A percentile compares a stretch with the other conserved stretches of the same genome.
phyloP scores from a whole-genome alignment of 1,140 invertebrate species.

The Branchinecta lynchi region DNA sequence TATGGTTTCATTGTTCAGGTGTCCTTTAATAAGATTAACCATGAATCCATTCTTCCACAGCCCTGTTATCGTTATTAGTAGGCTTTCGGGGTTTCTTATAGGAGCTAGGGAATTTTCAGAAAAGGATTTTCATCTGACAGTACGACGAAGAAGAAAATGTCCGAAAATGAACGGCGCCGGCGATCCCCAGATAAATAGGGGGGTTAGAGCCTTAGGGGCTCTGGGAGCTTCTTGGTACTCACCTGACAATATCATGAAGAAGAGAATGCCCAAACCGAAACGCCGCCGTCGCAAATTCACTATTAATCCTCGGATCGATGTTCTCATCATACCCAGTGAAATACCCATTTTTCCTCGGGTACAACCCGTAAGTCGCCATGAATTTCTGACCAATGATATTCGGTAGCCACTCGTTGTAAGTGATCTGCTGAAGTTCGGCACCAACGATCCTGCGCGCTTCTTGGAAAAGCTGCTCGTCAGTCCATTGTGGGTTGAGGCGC shows the following conservation, averaged over 20 bases:
- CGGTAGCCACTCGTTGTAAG: slow-evolving; percentile 38
- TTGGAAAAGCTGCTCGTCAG: slow-evolving; percentile 36
- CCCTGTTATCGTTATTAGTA: too few species aligned
- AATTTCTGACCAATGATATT: slow-evolving; percentile 46
- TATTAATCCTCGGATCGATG: neutral
- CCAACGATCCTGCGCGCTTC: slow-evolving; percentile 38
- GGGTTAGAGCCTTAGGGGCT: neutral
- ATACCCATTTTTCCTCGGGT: neutral
- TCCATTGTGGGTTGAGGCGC: slow-evolving; percentile 32
- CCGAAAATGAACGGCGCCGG: neutral
- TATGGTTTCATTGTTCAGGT: too few species aligned
- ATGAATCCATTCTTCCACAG: too few species aligned
- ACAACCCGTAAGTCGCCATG: slow-evolving; percentile 12
- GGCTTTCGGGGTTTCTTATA: too few species aligned
- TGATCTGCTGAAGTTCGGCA: slow-evolving; percentile 36
- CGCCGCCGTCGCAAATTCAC: slow-evolving; percentile 22
- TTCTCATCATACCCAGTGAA: slow-evolving; percentile 6
- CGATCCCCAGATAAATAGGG: neutral
- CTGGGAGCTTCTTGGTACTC: neutral
- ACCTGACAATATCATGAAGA: neutral
- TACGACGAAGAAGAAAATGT: too few species aligned
- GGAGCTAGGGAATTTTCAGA: too few species aligned
- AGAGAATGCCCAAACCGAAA: slow-evolving; percentile 11
- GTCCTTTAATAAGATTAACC: too few species aligned
- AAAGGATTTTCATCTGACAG: too few species aligned